Evolutionary conservation across 2,113 vertebrate species (phyloP).

Genomic region (Argyrosomus japonicus): DNA sequence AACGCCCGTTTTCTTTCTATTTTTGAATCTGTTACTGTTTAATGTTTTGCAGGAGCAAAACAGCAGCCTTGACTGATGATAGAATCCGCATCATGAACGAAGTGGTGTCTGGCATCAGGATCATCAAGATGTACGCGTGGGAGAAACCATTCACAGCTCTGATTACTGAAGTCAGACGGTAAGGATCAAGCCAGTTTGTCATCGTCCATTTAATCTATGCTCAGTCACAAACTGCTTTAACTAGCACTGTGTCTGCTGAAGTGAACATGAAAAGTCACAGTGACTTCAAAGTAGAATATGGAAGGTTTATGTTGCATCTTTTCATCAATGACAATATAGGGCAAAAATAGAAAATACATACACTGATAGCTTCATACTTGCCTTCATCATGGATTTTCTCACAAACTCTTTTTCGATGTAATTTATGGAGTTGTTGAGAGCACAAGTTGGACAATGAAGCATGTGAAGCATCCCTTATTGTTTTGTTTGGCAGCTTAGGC

Average conservation of each 20-base stretch:
- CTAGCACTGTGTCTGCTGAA: no score
- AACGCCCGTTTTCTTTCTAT: background rate
- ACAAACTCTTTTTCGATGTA: no score
- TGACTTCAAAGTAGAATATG: no score
- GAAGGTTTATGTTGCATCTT: no score
- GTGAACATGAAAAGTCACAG: no score
- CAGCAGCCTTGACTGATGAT: conserved; percentile 87
- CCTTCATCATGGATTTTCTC: no score
- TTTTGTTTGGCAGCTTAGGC: background rate
- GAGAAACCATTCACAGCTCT: conserved; percentile 91
- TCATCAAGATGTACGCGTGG: conserved; percentile 98
- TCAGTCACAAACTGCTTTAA: no score
- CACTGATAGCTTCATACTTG: no score
- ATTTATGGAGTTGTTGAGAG: no score
- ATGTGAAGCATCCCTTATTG: background rate
- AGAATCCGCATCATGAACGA: conserved; percentile 96
- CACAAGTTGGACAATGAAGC: background rate
- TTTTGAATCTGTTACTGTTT: background rate
- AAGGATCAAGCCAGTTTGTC: conserved; percentile 20
- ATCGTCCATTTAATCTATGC: no score
- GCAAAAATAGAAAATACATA: no score
- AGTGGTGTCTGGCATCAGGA: conserved; percentile 92
- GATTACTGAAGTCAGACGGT: conserved; percentile 88
- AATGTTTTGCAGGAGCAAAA: conserved; percentile 84
- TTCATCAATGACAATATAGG: no score